phyloP scores from a whole-genome alignment of 2,113 vertebrate species.

The Zosterops pallidus region DNA sequence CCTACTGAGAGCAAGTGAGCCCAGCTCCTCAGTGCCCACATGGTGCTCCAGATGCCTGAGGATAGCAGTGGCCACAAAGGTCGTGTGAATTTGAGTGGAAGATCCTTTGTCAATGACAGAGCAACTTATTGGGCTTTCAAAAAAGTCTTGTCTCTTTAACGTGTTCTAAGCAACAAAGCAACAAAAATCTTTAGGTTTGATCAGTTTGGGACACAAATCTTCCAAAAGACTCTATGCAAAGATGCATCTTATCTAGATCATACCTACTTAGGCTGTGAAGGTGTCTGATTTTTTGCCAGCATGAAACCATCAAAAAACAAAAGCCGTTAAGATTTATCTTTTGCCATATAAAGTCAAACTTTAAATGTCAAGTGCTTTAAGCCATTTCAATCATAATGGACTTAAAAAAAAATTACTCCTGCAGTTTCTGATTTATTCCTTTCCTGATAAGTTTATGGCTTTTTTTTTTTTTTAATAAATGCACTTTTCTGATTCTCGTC shows the following conservation, averaged over 20 bases:
- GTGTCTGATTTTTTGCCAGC: not conserved
- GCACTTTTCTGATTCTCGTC: not conserved
- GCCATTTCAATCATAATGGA: conserved; percentile 39
- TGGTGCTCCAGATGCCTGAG: rapidly evolving
- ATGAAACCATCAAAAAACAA: not conserved
- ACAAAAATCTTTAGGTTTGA: not conserved
- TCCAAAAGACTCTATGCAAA: not conserved
- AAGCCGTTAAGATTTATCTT: conserved; percentile 5
- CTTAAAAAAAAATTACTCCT: not conserved
- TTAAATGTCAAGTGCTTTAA: conserved; percentile 58
- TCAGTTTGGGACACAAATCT: not conserved
- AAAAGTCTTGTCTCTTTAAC: not conserved
- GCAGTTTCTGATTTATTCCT: conserved; percentile 35
- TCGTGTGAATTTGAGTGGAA: rapidly evolving
- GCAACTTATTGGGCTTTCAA: not conserved
- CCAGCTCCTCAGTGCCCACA: rapidly evolving
- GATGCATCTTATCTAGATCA: not conserved
- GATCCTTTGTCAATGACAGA: not conserved
- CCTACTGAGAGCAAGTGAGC: rapidly evolving
- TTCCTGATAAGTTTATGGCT: conserved; percentile 11
- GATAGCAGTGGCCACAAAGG: not conserved
- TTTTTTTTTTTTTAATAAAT: not conserved
- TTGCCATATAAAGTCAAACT: conserved; percentile 18
- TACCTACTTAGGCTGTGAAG: not conserved
- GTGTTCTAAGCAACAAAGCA: not conserved